Conservation (phyloP, 1,140 invertebrate genomes). For the Cotesia typhae region DNA sequence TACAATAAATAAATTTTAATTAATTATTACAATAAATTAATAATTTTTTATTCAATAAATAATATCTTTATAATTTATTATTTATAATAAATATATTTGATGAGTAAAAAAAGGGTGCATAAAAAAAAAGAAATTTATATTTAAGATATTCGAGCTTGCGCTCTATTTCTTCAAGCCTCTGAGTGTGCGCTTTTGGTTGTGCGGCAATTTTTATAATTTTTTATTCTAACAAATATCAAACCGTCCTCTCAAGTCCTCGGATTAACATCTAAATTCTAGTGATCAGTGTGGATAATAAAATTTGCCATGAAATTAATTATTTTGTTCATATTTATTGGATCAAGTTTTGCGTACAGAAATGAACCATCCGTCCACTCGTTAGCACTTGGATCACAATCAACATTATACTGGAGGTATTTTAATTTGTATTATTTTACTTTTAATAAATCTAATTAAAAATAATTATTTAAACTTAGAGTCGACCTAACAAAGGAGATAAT, state of each 20-base stretch:
- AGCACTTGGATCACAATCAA: conserved; percentile 58
- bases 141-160: not conserved
- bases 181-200: not conserved
- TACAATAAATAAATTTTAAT: too few relatives aligned
- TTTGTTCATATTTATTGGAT: not conserved
- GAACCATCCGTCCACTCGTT: conserved; percentile 49
- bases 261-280: not conserved
- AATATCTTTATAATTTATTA: too few relatives aligned
- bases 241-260: not conserved
- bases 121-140: not conserved
- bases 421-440: not conserved
- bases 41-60: too few relatives aligned
- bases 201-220: conserved; percentile 1
- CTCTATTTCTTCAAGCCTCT: not conserved
- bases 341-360: not conserved
- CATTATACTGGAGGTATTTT: conserved; percentile 60
- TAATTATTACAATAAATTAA: too few relatives aligned
- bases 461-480: conserved; percentile 48
- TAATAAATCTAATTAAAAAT: conserved; percentile 4
- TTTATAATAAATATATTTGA: not conserved
- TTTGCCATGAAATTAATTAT: conserved; percentile 16
- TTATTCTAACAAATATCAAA: not conserved
- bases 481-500: conserved; percentile 61
- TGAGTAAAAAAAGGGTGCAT: not conserved
- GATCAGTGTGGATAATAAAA: not conserved